Percentiles rank a stretch among this genome's conserved stretches.
Evolutionary conservation across 1,140 invertebrate genomes (phyloP).

Genomic region (Micrasema minimum): DNA sequence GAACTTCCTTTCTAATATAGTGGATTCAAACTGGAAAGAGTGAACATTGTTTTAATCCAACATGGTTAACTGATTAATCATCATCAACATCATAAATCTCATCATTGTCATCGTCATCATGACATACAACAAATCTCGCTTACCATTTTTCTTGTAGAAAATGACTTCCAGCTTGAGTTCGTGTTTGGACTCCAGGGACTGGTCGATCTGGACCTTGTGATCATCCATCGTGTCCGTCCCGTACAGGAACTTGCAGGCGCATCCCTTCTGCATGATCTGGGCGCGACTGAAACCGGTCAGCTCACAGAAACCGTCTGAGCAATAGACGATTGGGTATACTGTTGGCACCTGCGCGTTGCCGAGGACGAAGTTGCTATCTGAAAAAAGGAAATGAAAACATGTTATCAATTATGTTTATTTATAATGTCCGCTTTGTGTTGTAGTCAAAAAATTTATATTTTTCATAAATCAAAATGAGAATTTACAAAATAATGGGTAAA

Average conservation of each 20-base stretch:
- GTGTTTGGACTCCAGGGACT: constrained; percentile 86
- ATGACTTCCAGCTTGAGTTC: constrained; percentile 94
- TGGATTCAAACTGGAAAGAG: too few relatives aligned
- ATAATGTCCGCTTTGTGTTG: too few relatives aligned
- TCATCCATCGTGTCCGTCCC: constrained; percentile 91
- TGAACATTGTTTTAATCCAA: too few relatives aligned
- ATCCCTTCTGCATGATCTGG: constrained; percentile 97
- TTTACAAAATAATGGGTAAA: too few relatives aligned
- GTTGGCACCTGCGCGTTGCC: constrained; percentile 93
- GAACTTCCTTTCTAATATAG: too few relatives aligned
- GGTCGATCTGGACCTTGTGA: constrained; percentile 88
- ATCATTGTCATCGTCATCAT: too few relatives aligned
- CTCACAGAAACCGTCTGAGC: constrained; percentile 97
- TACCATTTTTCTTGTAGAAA: constrained; percentile 95
- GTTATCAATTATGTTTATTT: neutral
- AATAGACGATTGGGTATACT: constrained; percentile 95
- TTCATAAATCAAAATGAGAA: too few relatives aligned
- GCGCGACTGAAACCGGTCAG: constrained; percentile 93
- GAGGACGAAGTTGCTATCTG: constrained; percentile 98
- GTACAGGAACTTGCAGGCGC: constrained; percentile 95
- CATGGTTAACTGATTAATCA: too few relatives aligned
- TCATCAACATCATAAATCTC: too few relatives aligned
- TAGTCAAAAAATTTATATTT: too few relatives aligned
- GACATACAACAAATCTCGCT: constrained; percentile 57
- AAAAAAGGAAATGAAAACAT: constrained; percentile 51